These are phyloP conservation scores for Chalcosyrphus nemorum DNA, from an alignment of 2,888 invertebrate species.

Conservation along the genomic window DNA sequence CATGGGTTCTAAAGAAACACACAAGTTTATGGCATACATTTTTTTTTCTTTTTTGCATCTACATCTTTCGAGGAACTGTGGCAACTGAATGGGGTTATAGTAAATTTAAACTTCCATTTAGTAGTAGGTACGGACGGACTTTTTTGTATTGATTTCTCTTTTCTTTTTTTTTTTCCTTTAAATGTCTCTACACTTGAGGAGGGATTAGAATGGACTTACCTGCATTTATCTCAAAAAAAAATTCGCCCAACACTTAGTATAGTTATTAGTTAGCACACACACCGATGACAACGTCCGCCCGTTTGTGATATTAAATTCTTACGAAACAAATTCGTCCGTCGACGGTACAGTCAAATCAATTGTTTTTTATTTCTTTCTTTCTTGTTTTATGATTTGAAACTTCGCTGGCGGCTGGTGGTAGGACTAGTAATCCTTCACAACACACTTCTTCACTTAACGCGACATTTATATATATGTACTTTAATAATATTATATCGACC, in stretches of 20 bases:
- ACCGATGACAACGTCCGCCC: background rate
- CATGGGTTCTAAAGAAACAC: too few relatives aligned
- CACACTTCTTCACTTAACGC: conserved; percentile 43
- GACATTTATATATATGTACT: background rate
- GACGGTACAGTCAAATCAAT: conserved; percentile 36
- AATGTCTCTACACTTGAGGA: too few relatives aligned
- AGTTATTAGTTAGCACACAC: conserved; percentile 13
- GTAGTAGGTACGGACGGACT: background rate
- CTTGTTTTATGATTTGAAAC: too few relatives aligned
- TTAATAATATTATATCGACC: conserved; percentile 48
- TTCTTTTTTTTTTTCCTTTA: too few relatives aligned
- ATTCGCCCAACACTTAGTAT: background rate
- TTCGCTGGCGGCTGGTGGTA: background rate
- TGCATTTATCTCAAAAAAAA: conserved; percentile 29
- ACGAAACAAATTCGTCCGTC: conserved; percentile 52
- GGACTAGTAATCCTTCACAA: conserved; percentile 22
- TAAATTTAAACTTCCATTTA: background rate
- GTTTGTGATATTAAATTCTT: conserved; percentile 25
- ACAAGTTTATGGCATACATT: too few relatives aligned
- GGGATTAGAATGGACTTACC: too few relatives aligned
- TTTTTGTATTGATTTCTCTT: background rate
- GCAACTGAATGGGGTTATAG: background rate
- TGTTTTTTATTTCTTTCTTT: too few relatives aligned
- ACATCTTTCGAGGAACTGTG: background rate
- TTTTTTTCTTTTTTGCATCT: background rate